Conservation (phyloP, 2,888 invertebrate genomes). For the Dryadula phaetusa region DNA sequence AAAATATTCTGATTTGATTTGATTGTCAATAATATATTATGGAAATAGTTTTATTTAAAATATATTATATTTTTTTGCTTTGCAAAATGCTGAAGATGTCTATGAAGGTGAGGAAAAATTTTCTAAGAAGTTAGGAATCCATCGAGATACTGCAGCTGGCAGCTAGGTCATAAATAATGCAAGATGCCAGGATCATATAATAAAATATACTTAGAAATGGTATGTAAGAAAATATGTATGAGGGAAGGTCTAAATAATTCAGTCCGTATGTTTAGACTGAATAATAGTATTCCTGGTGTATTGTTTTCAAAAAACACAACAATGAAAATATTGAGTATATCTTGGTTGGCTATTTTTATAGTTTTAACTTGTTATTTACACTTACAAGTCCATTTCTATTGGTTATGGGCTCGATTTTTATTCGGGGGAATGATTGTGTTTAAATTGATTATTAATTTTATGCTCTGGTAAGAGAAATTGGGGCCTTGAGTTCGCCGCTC, state of each 20-base stretch:
- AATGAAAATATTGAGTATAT: not conserved
- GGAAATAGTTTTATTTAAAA: too few relatives aligned
- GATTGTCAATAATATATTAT: too few relatives aligned
- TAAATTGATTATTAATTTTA: too few relatives aligned
- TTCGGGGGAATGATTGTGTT: too few relatives aligned
- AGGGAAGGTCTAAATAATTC: not conserved
- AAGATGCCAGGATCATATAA: not conserved
- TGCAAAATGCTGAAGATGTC: not conserved
- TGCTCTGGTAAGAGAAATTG: too few relatives aligned
- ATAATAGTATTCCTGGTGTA: not conserved
- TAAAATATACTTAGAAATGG: constrained; percentile 1
- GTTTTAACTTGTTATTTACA: too few relatives aligned
- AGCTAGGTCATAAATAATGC: constrained; percentile 7
- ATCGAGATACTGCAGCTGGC: constrained; percentile 14
- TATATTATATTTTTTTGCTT: not conserved
- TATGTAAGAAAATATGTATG: not conserved
- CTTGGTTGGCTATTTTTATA: too few relatives aligned
- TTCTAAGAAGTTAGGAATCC: not conserved
- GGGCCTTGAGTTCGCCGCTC: too few relatives aligned
- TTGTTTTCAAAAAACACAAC: not conserved
- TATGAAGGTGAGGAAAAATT: not conserved
- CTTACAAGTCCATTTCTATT: too few relatives aligned
- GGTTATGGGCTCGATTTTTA: too few relatives aligned
- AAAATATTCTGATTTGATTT: too few relatives aligned
- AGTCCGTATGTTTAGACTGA: not conserved